Evolutionary conservation across 2,113 vertebrate species (phyloP).

Genomic region (Ascaphus truei): DNA sequence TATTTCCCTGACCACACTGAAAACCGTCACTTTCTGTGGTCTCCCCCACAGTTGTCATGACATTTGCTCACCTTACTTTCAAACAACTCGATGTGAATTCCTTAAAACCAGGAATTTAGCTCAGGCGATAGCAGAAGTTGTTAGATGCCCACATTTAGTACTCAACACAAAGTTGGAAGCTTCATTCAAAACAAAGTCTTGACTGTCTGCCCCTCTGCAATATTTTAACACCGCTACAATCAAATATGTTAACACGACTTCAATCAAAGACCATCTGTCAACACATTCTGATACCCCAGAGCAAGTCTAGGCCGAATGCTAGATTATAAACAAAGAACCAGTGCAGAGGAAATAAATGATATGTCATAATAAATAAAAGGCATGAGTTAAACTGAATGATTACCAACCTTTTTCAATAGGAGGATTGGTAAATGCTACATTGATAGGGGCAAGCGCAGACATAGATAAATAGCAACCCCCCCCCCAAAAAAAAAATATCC

Average conservation of each 20-base stretch:
- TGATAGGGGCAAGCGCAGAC: no score
- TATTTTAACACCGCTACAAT: not conserved
- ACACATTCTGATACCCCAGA: constrained; percentile 5
- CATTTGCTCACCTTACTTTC: no score
- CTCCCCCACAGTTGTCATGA: no score
- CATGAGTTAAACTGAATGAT: not conserved
- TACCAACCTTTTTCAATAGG: not conserved
- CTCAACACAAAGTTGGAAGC: not conserved
- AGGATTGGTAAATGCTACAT: no score
- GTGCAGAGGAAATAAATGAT: constrained; percentile 1
- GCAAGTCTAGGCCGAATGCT: constrained; percentile 16
- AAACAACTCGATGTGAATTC: no score
- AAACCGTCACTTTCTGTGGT: no score
- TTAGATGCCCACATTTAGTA: not conserved
- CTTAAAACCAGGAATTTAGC: no score
- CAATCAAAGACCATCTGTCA: constrained; percentile 33
- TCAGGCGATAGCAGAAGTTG: no score
- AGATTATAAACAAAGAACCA: constrained; percentile 12
- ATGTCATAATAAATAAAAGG: constrained; percentile 9
- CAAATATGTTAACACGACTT: not conserved
- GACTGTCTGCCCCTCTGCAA: not conserved
- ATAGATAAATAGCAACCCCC: no score
- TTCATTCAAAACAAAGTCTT: not conserved
- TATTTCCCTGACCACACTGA: not conserved
- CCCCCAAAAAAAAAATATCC: no score